A percentile compares a stretch with the other conserved stretches of the same genome.
phyloP scores from a whole-genome alignment of 2,113 vertebrate species.

The Odocoileus hemionus region DNA sequence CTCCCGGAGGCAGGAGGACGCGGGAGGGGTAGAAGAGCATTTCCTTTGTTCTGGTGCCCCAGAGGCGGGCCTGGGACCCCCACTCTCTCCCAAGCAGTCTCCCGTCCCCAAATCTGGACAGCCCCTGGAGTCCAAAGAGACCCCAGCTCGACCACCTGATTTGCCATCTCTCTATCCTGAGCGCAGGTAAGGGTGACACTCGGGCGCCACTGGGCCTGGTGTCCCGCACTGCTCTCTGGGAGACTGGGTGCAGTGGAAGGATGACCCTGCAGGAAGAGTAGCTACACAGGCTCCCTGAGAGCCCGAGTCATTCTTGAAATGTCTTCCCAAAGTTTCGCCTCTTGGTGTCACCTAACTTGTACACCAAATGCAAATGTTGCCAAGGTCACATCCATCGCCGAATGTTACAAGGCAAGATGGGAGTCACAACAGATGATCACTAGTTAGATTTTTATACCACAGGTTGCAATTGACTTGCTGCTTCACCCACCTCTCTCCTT shows the following conservation, averaged over 20 bases:
- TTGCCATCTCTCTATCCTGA: rapidly evolving
- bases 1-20: rapidly evolving
- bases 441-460: neutral
- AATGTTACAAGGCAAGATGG: neutral
- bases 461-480: neutral
- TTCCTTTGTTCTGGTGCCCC: neutral
- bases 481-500: neutral
- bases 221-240: neutral
- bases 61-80: neutral
- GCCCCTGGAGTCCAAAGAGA: neutral
- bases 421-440: neutral
- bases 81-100: neutral
- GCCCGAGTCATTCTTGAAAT: neutral
- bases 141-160: neutral
- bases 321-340: neutral
- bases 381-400: neutral
- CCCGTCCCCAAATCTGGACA: neutral
- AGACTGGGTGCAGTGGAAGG: neutral
- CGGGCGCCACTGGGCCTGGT: neutral
- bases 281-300: rapidly evolving
- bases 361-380: neutral
- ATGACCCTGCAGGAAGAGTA: neutral
- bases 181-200: rapidly evolving
- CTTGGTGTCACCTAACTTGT: neutral
- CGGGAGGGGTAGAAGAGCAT: neutral